Base-by-base conservation (phyloP, 2,113 vertebrate species). In the Tor tambroides region DNA sequence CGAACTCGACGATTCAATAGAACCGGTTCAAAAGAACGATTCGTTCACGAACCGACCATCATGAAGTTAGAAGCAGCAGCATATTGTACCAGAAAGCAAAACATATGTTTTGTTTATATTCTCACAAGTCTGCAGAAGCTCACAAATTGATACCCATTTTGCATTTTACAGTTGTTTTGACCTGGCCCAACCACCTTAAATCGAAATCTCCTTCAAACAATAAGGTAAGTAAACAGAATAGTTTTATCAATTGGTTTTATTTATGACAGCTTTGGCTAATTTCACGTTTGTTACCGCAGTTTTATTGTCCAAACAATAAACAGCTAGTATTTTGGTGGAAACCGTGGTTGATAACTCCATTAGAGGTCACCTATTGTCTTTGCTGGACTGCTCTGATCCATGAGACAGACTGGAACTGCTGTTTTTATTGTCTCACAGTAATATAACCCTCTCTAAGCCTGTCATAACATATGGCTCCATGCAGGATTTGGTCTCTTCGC, bases 381-480 rank as follows among this genome's bases (percentile, higher is more conserved):
- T 56, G 5, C 11, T 35, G 51, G 77, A 32, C 77, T 56, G 51
- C 30, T 59, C 72, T 6, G 72, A 17, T 38, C 11, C 54, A 26
- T 26, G 54, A 80, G 72, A 43, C 38, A 61, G 41, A 43, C 38
- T 43, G 59, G 78, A 61, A 41, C 54, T 59, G 12, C 23, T 38
- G 54, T 26, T 19, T 80, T 63, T 80, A 80, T 61, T 80, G 32
- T 80, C 32, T 63, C 51, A 4, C 26, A 78, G 76, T 23, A 78
- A 80, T n/a, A 38, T 59, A 80, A 80, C 51, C 77, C 77, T 3
- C n/a, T 38, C 32, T 10, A 41, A 80, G 23, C 35, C 32, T 41
- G 56, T 80, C 56, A 26, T 41, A 61, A 61, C 78, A 61, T n/a
- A 79, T 61, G 54, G 78, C 78, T 80, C 54, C 76, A n/a, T 35